These are phyloP conservation scores for Macheiramphus alcinus DNA, from an alignment of 2,113 vertebrate genomes.

Conservation along the genomic window DNA sequence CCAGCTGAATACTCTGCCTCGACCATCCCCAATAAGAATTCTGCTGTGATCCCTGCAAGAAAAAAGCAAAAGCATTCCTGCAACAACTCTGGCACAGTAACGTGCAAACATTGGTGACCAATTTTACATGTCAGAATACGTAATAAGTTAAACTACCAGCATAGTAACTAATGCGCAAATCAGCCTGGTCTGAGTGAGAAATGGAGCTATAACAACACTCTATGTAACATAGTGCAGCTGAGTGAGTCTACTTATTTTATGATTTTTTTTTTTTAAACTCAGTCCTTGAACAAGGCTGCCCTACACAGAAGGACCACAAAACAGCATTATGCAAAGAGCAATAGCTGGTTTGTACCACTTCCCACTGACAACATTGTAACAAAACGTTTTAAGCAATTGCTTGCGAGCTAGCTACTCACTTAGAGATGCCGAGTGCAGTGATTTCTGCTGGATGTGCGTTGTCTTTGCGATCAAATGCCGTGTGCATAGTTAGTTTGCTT, in stretches of 20 bases:
- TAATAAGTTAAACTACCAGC: accelerated
- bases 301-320: neutral
- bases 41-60: conserved; percentile 91
- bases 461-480: conserved; percentile 96
- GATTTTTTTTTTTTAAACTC: neutral
- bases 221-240: neutral
- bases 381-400: accelerated
- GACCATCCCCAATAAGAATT: conserved; percentile 92
- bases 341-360: accelerated
- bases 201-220: accelerated
- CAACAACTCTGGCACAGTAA: neutral
- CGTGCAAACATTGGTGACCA: accelerated
- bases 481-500: conserved; percentile 99
- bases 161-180: accelerated
- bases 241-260: neutral
- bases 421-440: conserved; percentile 90
- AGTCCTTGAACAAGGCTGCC: neutral
- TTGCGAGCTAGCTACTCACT: conserved; percentile 72
- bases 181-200: neutral
- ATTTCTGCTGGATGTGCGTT: conserved; percentile 95
- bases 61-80: neutral
- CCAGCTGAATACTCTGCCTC: conserved; percentile 97
- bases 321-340: neutral
- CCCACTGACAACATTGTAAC: neutral
- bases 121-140: accelerated